Evolutionary conservation across 2,888 invertebrate genomes (phyloP).

Genomic region (Xanthostigma xanthostigma): DNA sequence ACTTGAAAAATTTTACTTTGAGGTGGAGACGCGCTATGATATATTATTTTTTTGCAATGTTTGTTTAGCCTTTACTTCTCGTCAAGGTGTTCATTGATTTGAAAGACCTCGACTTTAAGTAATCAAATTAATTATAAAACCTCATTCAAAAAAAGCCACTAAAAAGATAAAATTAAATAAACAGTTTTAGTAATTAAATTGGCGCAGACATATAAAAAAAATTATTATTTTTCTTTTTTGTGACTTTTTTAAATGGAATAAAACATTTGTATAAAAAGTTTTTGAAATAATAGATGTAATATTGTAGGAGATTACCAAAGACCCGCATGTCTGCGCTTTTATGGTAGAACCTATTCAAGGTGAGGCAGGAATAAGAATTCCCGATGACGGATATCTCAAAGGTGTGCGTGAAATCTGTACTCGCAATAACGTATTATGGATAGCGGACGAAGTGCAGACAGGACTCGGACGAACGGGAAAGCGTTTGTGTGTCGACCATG

Average conservation of each 20-base stretch:
- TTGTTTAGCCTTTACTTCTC: no score
- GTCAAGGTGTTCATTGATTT: no score
- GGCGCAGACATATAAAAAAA: background rate
- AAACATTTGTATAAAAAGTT: background rate
- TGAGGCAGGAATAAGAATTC: slow-evolving; percentile 69
- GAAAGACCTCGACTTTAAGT: no score
- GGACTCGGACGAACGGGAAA: slow-evolving; percentile 72
- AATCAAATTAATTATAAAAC: background rate
- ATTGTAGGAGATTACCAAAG: slow-evolving; percentile 36
- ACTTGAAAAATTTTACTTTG: no score
- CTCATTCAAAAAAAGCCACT: background rate
- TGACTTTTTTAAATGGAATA: background rate
- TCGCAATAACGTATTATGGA: slow-evolving; percentile 65
- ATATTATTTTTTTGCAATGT: no score
- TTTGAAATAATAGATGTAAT: slow-evolving; percentile 1
- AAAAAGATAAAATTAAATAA: no score
- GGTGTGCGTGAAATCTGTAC: slow-evolving; percentile 56
- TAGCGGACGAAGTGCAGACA: slow-evolving; percentile 76
- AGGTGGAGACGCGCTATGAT: no score
- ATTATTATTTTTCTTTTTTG: background rate
- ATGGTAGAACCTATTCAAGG: slow-evolving; percentile 85
- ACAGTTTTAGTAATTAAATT: no score
- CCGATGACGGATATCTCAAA: slow-evolving; percentile 53
- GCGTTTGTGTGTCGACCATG: slow-evolving; percentile 57
- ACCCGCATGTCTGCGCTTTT: slow-evolving; percentile 59